phyloP scores from a whole-genome alignment of 2,797 vertebrate genomes.

The Pipistrellus kuhlii region DNA sequence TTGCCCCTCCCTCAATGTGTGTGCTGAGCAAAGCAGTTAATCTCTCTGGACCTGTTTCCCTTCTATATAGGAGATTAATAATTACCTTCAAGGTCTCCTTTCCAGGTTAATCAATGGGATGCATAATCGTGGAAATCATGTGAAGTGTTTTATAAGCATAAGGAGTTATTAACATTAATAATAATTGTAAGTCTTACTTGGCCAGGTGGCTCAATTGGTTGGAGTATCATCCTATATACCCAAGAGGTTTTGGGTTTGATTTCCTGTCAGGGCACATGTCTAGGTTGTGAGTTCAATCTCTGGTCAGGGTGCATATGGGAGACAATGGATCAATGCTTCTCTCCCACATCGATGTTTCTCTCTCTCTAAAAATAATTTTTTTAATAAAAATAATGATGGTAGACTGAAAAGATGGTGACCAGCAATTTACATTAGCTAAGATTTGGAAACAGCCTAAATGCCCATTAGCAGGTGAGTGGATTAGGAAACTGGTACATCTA shows the following conservation, averaged over 20 bases:
- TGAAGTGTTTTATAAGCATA: background rate
- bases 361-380: no score
- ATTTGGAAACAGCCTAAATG: no score
- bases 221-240: background rate
- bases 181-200: background rate
- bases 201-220: background rate
- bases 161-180: background rate
- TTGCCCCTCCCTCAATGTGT: background rate
- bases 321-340: background rate
- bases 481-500: no score
- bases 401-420: no score
- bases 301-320: background rate
- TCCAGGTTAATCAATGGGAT: background rate
- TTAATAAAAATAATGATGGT: no score
- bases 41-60: background rate
- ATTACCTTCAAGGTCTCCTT: background rate
- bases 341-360: no score
- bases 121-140: background rate
- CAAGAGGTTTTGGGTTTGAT: background rate
- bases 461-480: no score
- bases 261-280: background rate
- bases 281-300: no score
- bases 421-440: no score
- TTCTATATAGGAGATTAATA: conserved; percentile 3
- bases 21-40: background rate